Base-by-base conservation (phyloP, 2,113 vertebrate species). In the Rhea pennata region DNA sequence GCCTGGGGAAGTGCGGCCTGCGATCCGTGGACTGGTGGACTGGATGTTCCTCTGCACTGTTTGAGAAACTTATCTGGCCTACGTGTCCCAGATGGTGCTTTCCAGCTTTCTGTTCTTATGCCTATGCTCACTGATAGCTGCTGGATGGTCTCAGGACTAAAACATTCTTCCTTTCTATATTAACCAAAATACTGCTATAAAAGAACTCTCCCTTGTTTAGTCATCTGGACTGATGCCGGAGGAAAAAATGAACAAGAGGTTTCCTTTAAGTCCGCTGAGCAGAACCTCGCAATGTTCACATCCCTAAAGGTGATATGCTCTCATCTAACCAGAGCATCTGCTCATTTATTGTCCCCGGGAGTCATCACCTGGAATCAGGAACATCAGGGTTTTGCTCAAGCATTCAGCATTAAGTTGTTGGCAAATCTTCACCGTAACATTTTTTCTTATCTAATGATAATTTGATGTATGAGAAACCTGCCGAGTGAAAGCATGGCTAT, bases 381-480 rank as follows among this genome's bases (percentile, higher is more conserved):
- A 96, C 92, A 85, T 93, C 72, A 92, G 92, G 89, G 44, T 92
- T 95, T 96, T 92, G 71, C 92, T 66, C 87, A 80, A 95, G 85
- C 39, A 0, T 94, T 95, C 92, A 94, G 85, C 92, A 96, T 94
- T 96, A 96, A 95, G 81, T 94, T 97, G 94, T 74, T 96, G 94
- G 94, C 94, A 95, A 95, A 82, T 91, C 88, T 93, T 95, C 90
- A 85, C 74, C 0, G 1, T 69, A 80, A 61, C 93, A 93, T 93
- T 92, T 95, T 97, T 97, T 94, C 94, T 95, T 96, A 97, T 97
- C 93, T 97, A 96, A 97, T 78, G 95, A 94, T 96, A 96, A 96
- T 96, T 95, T 96, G 96, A 96, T 96, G 92, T 93, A 95, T 93
- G 94, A 96, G 94, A 96, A 95, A 95, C 94, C 94, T 95, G 95